Evolutionary conservation across 2,797 vertebrate species (phyloP), one percentile per base, ranked within the genome.

Genomic region (Choloepus didactylus): DNA sequence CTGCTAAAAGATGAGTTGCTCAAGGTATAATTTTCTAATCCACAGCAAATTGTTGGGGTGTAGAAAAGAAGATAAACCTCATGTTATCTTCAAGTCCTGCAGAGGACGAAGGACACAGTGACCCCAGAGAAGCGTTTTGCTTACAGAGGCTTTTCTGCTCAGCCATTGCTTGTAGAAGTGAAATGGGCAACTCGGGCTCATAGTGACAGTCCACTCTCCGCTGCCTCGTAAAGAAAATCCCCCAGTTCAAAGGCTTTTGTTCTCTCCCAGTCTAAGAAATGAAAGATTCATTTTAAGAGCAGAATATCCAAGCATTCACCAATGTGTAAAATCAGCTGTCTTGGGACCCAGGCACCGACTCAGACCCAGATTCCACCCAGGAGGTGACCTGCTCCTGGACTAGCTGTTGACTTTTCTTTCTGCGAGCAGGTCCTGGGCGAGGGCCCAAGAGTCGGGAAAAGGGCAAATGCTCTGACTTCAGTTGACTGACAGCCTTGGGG

Each of bases 181-280:
- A 49, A 70, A 29, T 0, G 3, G 54, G 23, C 16, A 3, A 11
- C 60, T 27, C 19, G 9, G 5, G 5, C 35, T 15, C 70, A n/a
- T 21, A 9, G 10, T 23, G 14, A 77, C 60, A 56, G 49, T 6
- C 8, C 31, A 51, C 16, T 11, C 25, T 6, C 0, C 3, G 16
- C 4, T 18, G 12, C 14, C 0, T 9, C 9, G 3, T 1, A 15
- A 31, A 70, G 8, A 25, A 41, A 49, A n/a, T 23, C 2, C 46
- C 27, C 12, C 6, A 12, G 8, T 23, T 8, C 38, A 29, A 73
- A 44, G 7, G 15, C n/a, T 54, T 54, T 23, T 2, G 29, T 23
- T 69, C 4, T 83, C 21, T 9, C 75, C 44, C 44, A 27, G 38
- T 2, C 38, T 76, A 51, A 76, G 69, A 41, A 79, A 67, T 21